Evolutionary conservation across 2,888 invertebrate genomes (phyloP).

Genomic region (Tetrapedia diversipes): DNA sequence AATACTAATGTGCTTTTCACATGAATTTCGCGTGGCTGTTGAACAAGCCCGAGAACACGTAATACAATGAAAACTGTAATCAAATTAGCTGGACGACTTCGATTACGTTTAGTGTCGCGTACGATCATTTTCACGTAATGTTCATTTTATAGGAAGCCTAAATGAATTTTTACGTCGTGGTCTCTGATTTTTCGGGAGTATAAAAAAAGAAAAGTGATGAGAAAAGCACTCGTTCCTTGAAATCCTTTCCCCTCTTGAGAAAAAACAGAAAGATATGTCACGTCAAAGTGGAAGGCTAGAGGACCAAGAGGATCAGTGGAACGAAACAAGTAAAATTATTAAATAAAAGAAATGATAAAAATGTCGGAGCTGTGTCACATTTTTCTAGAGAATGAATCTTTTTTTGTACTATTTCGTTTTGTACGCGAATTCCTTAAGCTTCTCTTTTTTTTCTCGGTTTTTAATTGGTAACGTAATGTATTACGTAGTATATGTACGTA

Average conservation of each 20-base stretch:
- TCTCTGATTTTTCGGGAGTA: slow-evolving; percentile 25
- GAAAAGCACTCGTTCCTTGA: slow-evolving; percentile 24
- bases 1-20: slow-evolving; percentile 56
- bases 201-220: neutral
- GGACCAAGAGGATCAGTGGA: slow-evolving; percentile 67
- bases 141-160: neutral
- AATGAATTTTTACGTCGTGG: slow-evolving; percentile 15
- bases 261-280: slow-evolving; percentile 38
- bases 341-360: slow-evolving; percentile 28
- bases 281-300: slow-evolving; percentile 56
- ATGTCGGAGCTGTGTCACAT: slow-evolving; percentile 42
- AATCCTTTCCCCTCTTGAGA: slow-evolving; percentile 36
- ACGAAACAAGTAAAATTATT: slow-evolving; percentile 61
- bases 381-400: slow-evolving; percentile 29
- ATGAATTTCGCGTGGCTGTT: slow-evolving; percentile 48
- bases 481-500: neutral
- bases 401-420: slow-evolving; percentile 20
- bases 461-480: neutral
- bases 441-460: neutral
- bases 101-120: slow-evolving; percentile 6
- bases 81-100: slow-evolving; percentile 24
- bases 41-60: slow-evolving; percentile 44
- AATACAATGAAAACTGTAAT: slow-evolving; percentile 54
- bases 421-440: neutral
- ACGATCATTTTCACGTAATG: neutral